These are phyloP conservation scores for rabbit (Oryctolagus cuniculus) DNA, from an alignment of 2,113 vertebrate genomes.

Conservation along the genomic window DNA sequence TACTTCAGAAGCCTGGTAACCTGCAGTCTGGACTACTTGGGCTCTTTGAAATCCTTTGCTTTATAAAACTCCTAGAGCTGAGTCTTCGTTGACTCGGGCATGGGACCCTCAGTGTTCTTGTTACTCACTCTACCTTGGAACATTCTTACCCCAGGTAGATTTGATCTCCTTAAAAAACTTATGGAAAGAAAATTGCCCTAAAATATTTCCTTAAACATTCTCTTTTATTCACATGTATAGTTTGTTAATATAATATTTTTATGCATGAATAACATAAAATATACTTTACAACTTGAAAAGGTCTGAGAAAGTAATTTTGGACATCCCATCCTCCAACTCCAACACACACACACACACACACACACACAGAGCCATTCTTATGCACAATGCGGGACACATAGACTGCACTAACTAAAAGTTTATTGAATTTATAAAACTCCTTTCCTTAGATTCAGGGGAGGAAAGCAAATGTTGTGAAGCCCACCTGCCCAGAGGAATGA, in stretches of 20 bases:
- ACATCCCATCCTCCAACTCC: background rate
- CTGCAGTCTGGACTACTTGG: background rate
- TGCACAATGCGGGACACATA: background rate
- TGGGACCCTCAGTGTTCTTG: background rate
- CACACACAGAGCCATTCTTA: background rate
- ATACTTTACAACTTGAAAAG: background rate
- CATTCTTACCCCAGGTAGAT: background rate
- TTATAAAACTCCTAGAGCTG: background rate
- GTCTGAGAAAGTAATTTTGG: background rate
- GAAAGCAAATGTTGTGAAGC: background rate
- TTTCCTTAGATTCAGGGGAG: background rate
- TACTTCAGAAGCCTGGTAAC: background rate
- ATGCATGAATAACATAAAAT: background rate
- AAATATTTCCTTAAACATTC: background rate
- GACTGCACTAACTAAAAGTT: background rate
- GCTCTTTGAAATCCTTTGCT: background rate
- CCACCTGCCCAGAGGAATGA: background rate
- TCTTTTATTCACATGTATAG: background rate
- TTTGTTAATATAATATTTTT: background rate
- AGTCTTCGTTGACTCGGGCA: background rate
- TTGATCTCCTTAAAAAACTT: background rate
- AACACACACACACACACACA: background rate
- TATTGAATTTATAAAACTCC: slow-evolving; percentile 20
- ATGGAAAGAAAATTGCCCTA: background rate
- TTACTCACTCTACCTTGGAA: background rate